phyloP scores from a whole-genome alignment of 2,888 invertebrate species.

The Stegophylla sp. region DNA sequence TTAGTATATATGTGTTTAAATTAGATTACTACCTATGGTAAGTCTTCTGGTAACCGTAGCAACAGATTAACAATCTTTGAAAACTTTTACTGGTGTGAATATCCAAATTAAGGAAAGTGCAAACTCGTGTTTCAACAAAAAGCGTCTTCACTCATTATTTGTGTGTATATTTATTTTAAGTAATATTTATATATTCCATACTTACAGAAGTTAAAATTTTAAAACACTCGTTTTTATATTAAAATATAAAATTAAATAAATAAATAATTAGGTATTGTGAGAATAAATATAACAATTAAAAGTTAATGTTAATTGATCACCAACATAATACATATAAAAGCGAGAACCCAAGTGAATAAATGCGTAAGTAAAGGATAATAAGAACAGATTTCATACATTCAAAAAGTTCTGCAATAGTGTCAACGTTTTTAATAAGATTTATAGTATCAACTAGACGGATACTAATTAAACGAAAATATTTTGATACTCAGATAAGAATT shows the following conservation, averaged over 20 bases:
- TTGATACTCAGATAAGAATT: conserved; percentile 16
- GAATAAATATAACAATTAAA: too few relatives aligned
- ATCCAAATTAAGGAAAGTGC: conserved; percentile 49
- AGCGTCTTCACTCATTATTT: background rate
- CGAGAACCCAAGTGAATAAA: too few relatives aligned
- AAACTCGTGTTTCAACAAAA: conserved; percentile 47
- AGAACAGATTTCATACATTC: background rate
- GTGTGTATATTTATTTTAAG: conserved; percentile 7
- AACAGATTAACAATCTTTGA: conserved; percentile 41
- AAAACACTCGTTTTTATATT: too few relatives aligned
- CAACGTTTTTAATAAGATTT: background rate
- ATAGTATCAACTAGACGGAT: background rate
- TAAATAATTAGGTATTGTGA: too few relatives aligned
- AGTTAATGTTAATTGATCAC: too few relatives aligned
- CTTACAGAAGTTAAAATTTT: too few relatives aligned
- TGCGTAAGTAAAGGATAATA: background rate
- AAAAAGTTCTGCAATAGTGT: background rate
- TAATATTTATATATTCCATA: background rate
- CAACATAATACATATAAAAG: too few relatives aligned
- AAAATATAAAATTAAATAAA: too few relatives aligned
- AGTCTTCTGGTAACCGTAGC: conserved; percentile 13
- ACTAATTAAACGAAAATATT: conserved; percentile 5
- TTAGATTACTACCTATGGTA: conserved; percentile 44
- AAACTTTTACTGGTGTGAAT: conserved; percentile 31
- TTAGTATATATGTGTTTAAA: conserved; percentile 16